Evolutionary conservation across 2,797 vertebrate genomes (phyloP).

Genomic region (Characodon lateralis): DNA sequence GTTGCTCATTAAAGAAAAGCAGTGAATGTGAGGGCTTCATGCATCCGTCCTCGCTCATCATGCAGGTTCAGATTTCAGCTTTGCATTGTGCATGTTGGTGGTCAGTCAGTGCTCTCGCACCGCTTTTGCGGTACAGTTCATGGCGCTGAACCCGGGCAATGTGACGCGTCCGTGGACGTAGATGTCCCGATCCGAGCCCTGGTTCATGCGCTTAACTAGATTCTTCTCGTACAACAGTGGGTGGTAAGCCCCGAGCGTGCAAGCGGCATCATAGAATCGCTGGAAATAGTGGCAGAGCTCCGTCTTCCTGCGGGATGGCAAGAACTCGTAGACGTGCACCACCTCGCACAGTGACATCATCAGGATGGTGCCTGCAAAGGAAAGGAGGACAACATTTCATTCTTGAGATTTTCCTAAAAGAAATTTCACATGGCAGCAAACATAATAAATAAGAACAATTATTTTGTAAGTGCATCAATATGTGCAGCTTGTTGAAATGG

Average conservation of each 20-base stretch:
- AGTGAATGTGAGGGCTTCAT: slow-evolving; percentile 41
- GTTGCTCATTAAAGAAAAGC: slow-evolving; percentile 16
- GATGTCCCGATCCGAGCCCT: slow-evolving; percentile 76
- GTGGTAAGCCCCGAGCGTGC: slow-evolving; percentile 86
- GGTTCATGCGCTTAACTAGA: slow-evolving; percentile 85
- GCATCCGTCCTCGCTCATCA: slow-evolving; percentile 34
- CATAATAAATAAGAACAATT: no score
- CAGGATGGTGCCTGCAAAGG: slow-evolving; percentile 77
- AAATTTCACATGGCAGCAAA: background rate
- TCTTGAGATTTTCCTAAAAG: background rate
- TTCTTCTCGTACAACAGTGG: slow-evolving; percentile 86
- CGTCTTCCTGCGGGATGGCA: slow-evolving; percentile 82
- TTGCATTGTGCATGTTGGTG: background rate
- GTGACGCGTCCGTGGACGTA: slow-evolving; percentile 76
- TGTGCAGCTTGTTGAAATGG: no score
- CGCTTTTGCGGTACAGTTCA: slow-evolving; percentile 70
- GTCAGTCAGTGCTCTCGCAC: slow-evolving; percentile 10
- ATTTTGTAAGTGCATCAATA: no score
- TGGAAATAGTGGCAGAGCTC: slow-evolving; percentile 86
- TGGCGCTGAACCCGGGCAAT: slow-evolving; percentile 74
- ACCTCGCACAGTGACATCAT: slow-evolving; percentile 86
- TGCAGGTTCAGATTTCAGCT: slow-evolving; percentile 38
- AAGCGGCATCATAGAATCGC: slow-evolving; percentile 80
- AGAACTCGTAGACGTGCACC: slow-evolving; percentile 85
- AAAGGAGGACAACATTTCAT: background rate